These are phyloP conservation scores for Catotricha subobsoleta DNA, from an alignment of 2,888 invertebrate species.

Conservation along the genomic window DNA sequence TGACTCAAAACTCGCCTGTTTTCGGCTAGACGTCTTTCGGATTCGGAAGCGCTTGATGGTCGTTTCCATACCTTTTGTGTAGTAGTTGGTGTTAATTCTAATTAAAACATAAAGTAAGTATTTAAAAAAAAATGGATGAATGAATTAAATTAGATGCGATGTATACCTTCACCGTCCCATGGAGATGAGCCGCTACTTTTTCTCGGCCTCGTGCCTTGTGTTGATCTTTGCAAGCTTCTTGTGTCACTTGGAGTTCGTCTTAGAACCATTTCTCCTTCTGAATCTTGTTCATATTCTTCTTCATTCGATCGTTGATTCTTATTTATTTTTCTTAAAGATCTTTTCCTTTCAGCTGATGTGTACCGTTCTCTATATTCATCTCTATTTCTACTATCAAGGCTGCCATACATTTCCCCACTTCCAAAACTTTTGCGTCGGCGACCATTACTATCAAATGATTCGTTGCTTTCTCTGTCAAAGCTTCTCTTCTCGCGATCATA, in stretches of 20 bases:
- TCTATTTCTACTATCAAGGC: constrained; percentile 27
- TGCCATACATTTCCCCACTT: constrained; percentile 29
- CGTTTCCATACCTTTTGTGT: constrained; percentile 33
- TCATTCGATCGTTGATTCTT: constrained; percentile 19
- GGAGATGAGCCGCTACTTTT: constrained; percentile 32
- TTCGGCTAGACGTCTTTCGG: constrained; percentile 28
- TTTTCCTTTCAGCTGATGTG: constrained; percentile 22
- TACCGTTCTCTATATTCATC: constrained; percentile 29
- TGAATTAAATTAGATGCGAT: background rate
- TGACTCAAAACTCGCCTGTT: constrained; percentile 21
- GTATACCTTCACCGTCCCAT: constrained; percentile 35
- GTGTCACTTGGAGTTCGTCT: constrained; percentile 9
- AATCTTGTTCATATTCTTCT: constrained; percentile 36
- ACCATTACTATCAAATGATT: constrained; percentile 26
- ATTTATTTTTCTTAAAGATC: constrained; percentile 24
- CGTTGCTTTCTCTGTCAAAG: constrained; percentile 28
- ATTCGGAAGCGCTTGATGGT: constrained; percentile 39
- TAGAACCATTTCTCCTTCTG: constrained; percentile 27
- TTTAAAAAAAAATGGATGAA: constrained; percentile 1
- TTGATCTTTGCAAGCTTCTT: constrained; percentile 25
- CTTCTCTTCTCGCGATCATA: constrained; percentile 28
- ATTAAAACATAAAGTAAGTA: constrained; percentile 1
- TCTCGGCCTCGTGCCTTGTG: constrained; percentile 17
- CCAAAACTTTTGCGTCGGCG: constrained; percentile 27
- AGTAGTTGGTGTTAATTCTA: constrained; percentile 12